Evolutionary conservation across 2,888 invertebrate genomes (phyloP).

Genomic region (Palloptera scutellata): DNA sequence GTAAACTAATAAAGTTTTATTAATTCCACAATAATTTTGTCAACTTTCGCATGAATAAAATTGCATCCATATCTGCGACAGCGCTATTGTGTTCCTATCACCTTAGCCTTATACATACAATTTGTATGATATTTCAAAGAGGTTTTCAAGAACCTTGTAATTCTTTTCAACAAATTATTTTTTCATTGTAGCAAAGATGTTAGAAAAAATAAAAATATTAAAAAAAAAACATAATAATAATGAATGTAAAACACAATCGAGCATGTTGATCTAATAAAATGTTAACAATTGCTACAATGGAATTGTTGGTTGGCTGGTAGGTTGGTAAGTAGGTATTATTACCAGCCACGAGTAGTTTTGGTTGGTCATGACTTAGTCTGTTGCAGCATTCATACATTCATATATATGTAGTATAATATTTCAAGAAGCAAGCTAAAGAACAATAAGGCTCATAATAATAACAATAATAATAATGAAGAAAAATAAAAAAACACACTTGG

Average conservation of each 20-base stretch:
- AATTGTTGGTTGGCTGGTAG: background rate
- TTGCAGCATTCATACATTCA: constrained; percentile 25
- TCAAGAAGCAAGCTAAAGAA: background rate
- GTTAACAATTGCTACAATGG: constrained; percentile 30
- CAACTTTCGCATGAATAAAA: too few relatives aligned
- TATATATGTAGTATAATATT: background rate
- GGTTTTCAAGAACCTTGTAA: too few relatives aligned
- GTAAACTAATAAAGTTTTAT: too few relatives aligned
- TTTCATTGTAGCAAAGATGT: constrained; percentile 10
- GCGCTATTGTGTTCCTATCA: too few relatives aligned
- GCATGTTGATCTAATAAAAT: constrained; percentile 34
- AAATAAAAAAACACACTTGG: constrained; percentile 8
- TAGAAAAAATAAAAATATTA: background rate
- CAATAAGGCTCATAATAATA: background rate
- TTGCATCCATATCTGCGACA: too few relatives aligned
- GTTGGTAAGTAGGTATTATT: constrained; percentile 1
- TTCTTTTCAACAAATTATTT: too few relatives aligned
- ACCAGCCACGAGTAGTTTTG: background rate
- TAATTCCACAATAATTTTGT: too few relatives aligned
- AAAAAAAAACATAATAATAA: constrained; percentile 19
- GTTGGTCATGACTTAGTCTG: constrained; percentile 22
- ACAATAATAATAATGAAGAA: background rate
- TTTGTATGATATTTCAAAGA: too few relatives aligned
- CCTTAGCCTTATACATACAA: too few relatives aligned
- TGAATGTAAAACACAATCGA: constrained; percentile 33